Base-by-base conservation (phyloP, 1,140 invertebrate genomes). In the Bombus sibiricus region DNA sequence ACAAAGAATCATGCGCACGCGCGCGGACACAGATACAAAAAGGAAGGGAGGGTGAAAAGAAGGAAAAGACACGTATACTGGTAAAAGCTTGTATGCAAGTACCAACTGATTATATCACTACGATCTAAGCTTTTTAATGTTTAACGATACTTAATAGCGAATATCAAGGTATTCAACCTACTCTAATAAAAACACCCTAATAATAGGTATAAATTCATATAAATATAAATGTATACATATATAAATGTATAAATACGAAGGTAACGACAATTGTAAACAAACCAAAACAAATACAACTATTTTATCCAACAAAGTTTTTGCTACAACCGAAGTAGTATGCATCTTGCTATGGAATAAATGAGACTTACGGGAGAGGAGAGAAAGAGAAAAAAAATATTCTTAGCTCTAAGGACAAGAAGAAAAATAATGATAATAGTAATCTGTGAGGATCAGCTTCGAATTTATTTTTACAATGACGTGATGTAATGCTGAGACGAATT, bases 381-480 rank as follows among this genome's bases (percentile, higher is more conserved):
- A 74, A 78, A 85, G 71, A 79, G 37, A 71, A 2, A 15, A 13
- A 13, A 15, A 5, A 89, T 92, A 94, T 90, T 92, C 87, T 91
- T 92, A 94, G 90, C 89, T 92, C 82, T 92, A 90, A 93, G 92
- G 85, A 80, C 69, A 80, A 90, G 59, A 92, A 90, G 86, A 90
- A 80, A 73, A 84, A 43, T 91, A 91, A 91, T 85, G 91, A 92
- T 92, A 93, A 91, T 92, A 91, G 85, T 93, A 89, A 92, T 91
- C 86, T 72, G 91, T 92, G 90, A 92, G 88, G 89, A 94, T 93
- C 91, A 92, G 93, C 93, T 95, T 95, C 93, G 92, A 93, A 95
- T 95, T 95, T 95, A 95, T 95, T 95, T 95, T 95, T 95, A 95
- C 94, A 95, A 66, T 92, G 88, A 95, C 91, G 90, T 91, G 91